Evolutionary conservation across 2,113 vertebrate genomes (phyloP), one percentile per base, ranked within the genome.

Genomic region (Harpagus bidentatus): DNA sequence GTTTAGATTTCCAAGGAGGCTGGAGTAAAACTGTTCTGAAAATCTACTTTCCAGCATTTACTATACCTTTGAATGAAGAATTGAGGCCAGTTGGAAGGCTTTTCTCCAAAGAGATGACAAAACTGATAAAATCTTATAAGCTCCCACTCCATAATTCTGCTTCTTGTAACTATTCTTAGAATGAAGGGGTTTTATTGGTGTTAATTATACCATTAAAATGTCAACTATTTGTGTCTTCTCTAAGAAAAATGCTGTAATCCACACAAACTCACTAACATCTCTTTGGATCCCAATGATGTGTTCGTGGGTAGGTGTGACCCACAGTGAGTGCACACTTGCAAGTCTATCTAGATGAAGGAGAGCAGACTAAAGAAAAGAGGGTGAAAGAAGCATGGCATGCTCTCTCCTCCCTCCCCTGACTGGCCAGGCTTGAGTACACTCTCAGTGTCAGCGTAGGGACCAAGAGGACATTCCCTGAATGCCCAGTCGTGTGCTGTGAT

Each of bases 1-100:
- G 2, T 55, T 88, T 23, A 31, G 32, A 62, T 93, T 90, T 77
- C 56, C 43, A 65, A 87, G 59, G 71, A 91, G n/a, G 16, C 32
- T 90, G 26, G 58, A 77, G 42, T 80, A 93, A 86, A 90, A 58
- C 50, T 56, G 12, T 43, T 80, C 47, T 77, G 62, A 59, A 96
- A 80, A 82, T 89, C 76, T 69, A 4, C 45, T 95, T 93, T 61
- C 69, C 36, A 79, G 48, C 78, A 45, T 89, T 91, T 95, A 82
- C 73, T 85, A 48, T 65, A 61, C 29, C 23, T 31, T 82, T 82
- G 66, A 58, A 86, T 73, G 81, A 87, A 13, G 15, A 96, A 76
- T 70, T 93, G 82, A 86, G 86, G 88, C 88, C 88, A 96, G 63
- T 71, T 93, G 92, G 90, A 81, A 95, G 58, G 50, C 67, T 89